Evolutionary conservation across 2,888 invertebrate genomes (phyloP).

Genomic region (Dryadula phaetusa): DNA sequence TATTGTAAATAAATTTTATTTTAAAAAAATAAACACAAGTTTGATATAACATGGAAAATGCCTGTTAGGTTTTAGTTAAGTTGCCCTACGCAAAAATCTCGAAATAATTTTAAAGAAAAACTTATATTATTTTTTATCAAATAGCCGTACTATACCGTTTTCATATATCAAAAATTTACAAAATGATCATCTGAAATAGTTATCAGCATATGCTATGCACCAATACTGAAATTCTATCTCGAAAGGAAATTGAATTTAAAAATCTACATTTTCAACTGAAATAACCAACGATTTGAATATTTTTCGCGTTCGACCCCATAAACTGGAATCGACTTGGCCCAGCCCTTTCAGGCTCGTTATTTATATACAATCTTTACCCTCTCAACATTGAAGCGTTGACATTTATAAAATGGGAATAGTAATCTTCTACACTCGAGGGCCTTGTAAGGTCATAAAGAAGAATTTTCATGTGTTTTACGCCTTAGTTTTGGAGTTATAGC

Average conservation of each 20-base stretch:
- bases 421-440: constrained; percentile 50
- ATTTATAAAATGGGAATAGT: constrained; percentile 71
- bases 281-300: constrained; percentile 38
- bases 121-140: background rate
- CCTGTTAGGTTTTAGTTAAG: too few relatives aligned
- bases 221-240: constrained; percentile 1
- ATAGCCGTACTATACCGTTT: background rate
- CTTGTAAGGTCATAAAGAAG: constrained; percentile 70
- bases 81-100: too few relatives aligned
- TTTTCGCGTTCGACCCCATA: constrained; percentile 40
- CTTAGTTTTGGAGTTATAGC: constrained; percentile 61
- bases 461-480: constrained; percentile 71
- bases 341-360: constrained; percentile 38
- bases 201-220: constrained; percentile 4
- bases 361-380: constrained; percentile 48
- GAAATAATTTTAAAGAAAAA: background rate
- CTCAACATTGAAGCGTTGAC: constrained; percentile 60
- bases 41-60: too few relatives aligned
- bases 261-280: constrained; percentile 28
- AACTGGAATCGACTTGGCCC: constrained; percentile 39
- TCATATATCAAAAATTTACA: constrained; percentile 1
- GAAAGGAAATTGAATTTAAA: constrained; percentile 21
- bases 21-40: too few relatives aligned
- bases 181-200: background rate
- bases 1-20: too few relatives aligned